phyloP scores from a whole-genome alignment of 2,113 vertebrate genomes.

The Chiloscyllium plagiosum region DNA sequence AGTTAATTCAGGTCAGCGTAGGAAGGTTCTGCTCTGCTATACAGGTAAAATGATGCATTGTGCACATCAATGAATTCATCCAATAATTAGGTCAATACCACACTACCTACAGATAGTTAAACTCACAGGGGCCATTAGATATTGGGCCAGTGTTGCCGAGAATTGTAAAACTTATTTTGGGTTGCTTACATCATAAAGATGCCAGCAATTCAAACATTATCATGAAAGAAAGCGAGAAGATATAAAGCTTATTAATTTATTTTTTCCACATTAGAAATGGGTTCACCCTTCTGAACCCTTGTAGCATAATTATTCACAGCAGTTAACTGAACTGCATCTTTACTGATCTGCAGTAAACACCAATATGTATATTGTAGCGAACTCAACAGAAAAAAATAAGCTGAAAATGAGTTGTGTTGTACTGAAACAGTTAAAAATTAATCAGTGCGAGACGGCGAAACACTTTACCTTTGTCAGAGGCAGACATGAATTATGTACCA shows the following conservation, averaged over 20 bases:
- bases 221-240: background rate
- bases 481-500: background rate
- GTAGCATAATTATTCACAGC: background rate
- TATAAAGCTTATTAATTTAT: background rate
- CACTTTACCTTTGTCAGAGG: background rate
- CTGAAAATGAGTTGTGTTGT: background rate
- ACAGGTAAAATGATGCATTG: background rate
- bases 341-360: background rate
- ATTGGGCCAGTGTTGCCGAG: background rate
- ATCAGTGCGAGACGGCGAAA: background rate
- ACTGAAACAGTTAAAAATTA: background rate
- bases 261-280: background rate
- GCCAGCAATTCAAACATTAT: background rate
- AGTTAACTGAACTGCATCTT: background rate
- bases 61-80: background rate
- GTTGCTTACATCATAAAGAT: background rate
- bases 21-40: background rate
- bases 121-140: background rate
- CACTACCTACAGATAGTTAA: background rate
- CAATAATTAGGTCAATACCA: background rate
- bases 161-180: background rate
- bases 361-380: background rate
- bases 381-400: background rate
- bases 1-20: background rate
- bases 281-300: background rate